Percentiles rank a stretch among this genome's conserved stretches.
Evolutionary conservation across 2,797 vertebrate genomes (phyloP).

Genomic region (Knipowitschia caucasica): DNA sequence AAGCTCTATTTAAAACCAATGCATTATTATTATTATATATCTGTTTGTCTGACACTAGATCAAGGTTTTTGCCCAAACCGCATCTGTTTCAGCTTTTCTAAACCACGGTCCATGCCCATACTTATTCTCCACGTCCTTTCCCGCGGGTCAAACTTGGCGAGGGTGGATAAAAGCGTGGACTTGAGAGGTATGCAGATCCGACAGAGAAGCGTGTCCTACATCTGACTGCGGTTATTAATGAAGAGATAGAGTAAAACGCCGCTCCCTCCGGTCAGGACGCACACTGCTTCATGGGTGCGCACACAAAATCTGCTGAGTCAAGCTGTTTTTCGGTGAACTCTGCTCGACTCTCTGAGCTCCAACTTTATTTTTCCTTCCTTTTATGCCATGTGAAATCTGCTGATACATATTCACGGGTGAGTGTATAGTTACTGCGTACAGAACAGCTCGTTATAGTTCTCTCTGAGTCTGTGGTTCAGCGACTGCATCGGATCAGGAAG

Average conservation of each 20-base stretch:
- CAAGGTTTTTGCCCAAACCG: neutral
- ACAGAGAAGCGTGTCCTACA: conserved; percentile 41
- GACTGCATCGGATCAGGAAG: too few relatives aligned
- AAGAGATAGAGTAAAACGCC: conserved; percentile 38
- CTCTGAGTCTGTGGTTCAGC: conserved; percentile 1
- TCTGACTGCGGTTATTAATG: conserved; percentile 42
- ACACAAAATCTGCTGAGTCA: conserved; percentile 20
- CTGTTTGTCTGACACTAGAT: neutral
- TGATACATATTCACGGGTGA: conserved; percentile 8
- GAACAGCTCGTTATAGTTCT: too few relatives aligned
- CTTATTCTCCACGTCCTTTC: conserved; percentile 7
- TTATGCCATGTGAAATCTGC: neutral
- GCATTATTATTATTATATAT: neutral
- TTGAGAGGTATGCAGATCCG: conserved; percentile 50
- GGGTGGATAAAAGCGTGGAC: conserved; percentile 48
- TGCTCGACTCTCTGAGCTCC: conserved; percentile 3
- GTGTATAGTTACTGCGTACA: neutral
- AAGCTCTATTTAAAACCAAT: too few relatives aligned
- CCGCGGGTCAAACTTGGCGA: conserved; percentile 46
- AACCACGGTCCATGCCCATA: neutral
- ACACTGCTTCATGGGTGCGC: neutral
- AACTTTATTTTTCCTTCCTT: conserved; percentile 5
- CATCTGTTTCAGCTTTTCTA: neutral
- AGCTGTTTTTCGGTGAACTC: conserved; percentile 7
- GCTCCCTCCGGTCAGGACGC: conserved; percentile 12